Evolutionary conservation across 2,797 vertebrate genomes (phyloP).

Genomic region (Gallinago stenura): DNA sequence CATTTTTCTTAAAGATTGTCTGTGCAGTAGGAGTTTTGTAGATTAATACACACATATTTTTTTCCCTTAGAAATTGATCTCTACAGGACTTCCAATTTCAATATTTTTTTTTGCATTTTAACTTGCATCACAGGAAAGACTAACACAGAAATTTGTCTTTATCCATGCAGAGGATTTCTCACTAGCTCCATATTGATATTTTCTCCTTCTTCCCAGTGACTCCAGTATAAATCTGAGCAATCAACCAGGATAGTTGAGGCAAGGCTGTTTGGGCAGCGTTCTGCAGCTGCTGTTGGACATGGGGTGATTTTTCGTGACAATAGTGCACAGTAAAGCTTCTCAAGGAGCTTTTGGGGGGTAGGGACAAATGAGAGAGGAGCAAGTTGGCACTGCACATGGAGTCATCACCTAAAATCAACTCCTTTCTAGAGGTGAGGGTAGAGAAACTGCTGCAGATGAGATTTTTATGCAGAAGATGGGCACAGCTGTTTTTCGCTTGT

Average conservation of each 20-base stretch:
- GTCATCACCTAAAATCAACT: not conserved
- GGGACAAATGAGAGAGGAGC: not conserved
- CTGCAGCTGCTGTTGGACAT: not conserved
- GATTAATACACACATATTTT: not conserved
- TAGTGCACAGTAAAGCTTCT: not conserved
- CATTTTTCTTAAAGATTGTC: not conserved
- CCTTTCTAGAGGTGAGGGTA: not conserved
- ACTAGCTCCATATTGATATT: rapidly evolving
- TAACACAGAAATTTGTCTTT: not conserved
- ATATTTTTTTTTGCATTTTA: not conserved
- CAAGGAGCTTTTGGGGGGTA: not conserved
- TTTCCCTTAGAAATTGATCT: not conserved
- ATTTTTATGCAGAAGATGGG: not conserved
- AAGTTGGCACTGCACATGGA: not conserved
- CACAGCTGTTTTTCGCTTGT: not conserved
- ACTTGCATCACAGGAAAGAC: not conserved
- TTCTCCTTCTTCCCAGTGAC: not conserved
- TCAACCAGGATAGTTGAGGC: not conserved
- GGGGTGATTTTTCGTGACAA: rapidly evolving
- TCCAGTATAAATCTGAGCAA: not conserved
- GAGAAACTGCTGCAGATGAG: not conserved
- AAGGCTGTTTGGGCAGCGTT: not conserved
- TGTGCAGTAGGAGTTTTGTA: not conserved
- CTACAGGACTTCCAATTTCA: not conserved
- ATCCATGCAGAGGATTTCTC: not conserved